A percentile compares a stretch with the other conserved stretches of the same genome.
Conservation (phyloP, 2,888 invertebrate species). For the Idaea straminata region DNA sequence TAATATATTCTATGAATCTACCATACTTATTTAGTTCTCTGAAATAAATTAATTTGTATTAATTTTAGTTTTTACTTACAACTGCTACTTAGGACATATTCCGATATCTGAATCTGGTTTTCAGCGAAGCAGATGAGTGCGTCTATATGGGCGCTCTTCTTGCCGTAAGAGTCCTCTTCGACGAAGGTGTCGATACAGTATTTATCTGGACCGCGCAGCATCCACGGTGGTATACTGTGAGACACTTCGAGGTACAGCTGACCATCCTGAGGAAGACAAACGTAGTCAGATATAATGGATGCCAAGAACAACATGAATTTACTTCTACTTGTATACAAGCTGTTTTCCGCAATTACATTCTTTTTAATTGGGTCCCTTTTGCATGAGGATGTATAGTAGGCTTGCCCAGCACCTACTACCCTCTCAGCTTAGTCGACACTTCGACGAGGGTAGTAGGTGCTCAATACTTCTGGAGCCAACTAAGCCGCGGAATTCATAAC, state of each 20-base stretch:
- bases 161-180: slow-evolving; percentile 29
- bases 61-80: slow-evolving; percentile 46
- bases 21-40: no score
- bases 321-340: no score
- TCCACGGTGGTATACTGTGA: slow-evolving; percentile 40
- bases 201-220: slow-evolving; percentile 45
- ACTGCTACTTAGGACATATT: slow-evolving; percentile 44
- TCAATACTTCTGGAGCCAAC: no score
- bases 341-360: no score
- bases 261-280: slow-evolving; percentile 51
- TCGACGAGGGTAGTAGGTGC: no score
- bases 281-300: neutral
- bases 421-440: no score
- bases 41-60: no score
- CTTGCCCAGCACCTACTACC: no score
- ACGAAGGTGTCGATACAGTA: slow-evolving; percentile 70
- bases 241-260: slow-evolving; percentile 50
- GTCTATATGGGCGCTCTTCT: slow-evolving; percentile 38
- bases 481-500: no score
- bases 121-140: slow-evolving; percentile 58
- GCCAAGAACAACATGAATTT: neutral
- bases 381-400: no score
- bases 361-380: no score
- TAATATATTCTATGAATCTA: no score
- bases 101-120: slow-evolving; percentile 23